These are phyloP conservation scores for Galeopterus variegatus DNA, from an alignment of 2,113 vertebrate species.

Conservation along the genomic window DNA sequence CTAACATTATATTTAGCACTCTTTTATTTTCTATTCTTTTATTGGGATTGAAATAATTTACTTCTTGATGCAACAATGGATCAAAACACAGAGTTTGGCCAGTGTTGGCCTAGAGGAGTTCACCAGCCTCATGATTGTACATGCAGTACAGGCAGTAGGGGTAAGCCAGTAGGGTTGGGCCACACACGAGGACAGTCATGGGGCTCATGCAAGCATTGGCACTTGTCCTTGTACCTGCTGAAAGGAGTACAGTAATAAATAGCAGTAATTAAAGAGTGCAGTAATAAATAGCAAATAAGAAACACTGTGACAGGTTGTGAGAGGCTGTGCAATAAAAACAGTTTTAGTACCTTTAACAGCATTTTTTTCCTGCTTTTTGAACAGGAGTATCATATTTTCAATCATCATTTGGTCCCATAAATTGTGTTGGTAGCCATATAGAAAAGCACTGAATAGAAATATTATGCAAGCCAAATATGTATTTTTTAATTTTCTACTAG, in stretches of 20 bases:
- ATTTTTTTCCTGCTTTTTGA: neutral
- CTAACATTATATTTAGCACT: neutral
- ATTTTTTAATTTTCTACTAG: neutral
- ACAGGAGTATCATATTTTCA: neutral
- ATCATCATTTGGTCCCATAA: neutral
- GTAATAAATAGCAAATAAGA: neutral
- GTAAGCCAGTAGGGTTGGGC: too few relatives aligned
- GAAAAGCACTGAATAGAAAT: neutral
- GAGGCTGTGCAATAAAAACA: neutral
- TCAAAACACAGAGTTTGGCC: neutral
- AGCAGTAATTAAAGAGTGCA: too few relatives aligned
- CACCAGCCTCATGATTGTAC: rapidly evolving
- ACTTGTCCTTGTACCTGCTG: neutral
- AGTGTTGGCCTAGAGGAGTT: neutral
- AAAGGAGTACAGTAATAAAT: neutral
- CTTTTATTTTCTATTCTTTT: neutral
- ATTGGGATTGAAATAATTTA: neutral
- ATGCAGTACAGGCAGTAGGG: neutral
- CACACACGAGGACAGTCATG: rapidly evolving
- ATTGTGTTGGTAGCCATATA: neutral
- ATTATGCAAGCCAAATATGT: neutral
- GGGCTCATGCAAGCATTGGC: neutral
- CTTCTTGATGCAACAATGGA: neutral
- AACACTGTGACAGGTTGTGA: neutral
- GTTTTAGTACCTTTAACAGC: neutral